Base-by-base conservation (phyloP, 2,888 invertebrate species). In the Xanthia icteritia region DNA sequence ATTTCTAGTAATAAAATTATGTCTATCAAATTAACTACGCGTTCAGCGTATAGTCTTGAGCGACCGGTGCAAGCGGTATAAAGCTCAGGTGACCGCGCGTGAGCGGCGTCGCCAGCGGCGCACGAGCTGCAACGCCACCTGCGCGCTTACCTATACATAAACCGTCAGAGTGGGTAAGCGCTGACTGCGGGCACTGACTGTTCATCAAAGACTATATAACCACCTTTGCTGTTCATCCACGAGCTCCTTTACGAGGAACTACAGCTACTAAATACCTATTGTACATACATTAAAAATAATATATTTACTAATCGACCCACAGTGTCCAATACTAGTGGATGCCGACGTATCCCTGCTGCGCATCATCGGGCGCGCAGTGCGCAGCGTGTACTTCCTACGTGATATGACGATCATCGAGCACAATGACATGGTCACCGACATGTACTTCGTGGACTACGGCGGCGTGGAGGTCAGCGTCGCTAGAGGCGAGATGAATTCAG, bases 361-460 rank as follows among this genome's bases (percentile, higher is more conserved):
- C 0, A 90, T 93, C 72, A 84, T 96, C 8, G 95, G 95, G 0
- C 94, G 96, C 2, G 93, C 93, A 0, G 92, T 95, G 2, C 90
- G 89, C 77, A 94, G 93, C 84, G 86, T 91, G n/a, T 93, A 95
- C 89, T 94, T 94, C 81, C 86, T 94, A 2, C 89, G 92, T 0
- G 91, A 89, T 31, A 95, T 93, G 88, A 85, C 79, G 15, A 84
- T 96, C 48, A 88, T 95, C 1, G 89, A 92, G 39, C 77, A 81
- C 6, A 90, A 94, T 77, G 95, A 96, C 84, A 91, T 96, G 73
- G 92, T 94, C 58, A 73, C 86, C 3, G 88, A 93, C 77, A 89
- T 96, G 81, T 96, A 92, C 88, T 91, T 96, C 56, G 91, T 96
- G 15, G 94, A 94, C 89, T 91, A 91, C 56, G 96, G 96, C 6